Percentiles rank a stretch among this genome's conserved stretches.
phyloP scores from a whole-genome alignment of 2,113 vertebrate species.

The Peromyscus polionotus region DNA sequence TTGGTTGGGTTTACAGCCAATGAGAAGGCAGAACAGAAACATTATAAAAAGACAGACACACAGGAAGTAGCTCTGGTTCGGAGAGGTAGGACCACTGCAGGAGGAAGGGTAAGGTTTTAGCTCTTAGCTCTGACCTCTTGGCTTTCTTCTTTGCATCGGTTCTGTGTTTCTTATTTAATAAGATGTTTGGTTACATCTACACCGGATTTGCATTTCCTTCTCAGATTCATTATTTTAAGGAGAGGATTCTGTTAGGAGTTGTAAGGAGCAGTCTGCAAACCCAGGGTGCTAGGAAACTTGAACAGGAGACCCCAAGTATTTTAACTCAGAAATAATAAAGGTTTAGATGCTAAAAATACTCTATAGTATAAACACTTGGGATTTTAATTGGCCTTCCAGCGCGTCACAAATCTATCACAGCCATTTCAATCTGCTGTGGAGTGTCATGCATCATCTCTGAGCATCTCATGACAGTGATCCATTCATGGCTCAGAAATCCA shows the following conservation, averaged over 20 bases:
- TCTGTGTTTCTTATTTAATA: no score
- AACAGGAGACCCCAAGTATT: constrained; percentile 21
- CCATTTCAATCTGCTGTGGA: not conserved
- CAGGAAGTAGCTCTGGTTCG: no score
- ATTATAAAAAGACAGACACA: no score
- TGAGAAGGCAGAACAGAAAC: no score
- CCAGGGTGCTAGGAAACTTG: constrained; percentile 33
- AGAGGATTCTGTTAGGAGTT: constrained; percentile 31
- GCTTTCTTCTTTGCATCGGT: no score
- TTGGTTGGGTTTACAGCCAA: no score
- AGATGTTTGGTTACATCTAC: no score
- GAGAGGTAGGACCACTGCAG: no score
- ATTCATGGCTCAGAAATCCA: not conserved
- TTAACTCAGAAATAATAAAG: constrained; percentile 29
- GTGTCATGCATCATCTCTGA: not conserved
- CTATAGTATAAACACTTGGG: not conserved
- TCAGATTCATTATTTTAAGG: not conserved
- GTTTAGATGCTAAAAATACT: constrained; percentile 16
- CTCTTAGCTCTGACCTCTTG: no score
- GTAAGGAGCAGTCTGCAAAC: constrained; percentile 9
- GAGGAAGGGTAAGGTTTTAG: no score
- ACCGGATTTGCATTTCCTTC: not conserved
- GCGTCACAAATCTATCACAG: not conserved
- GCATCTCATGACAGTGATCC: not conserved
- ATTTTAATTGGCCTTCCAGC: not conserved